Base-by-base conservation (phyloP, 1,140 invertebrate genomes). In the Tetragnatha versicolor region DNA sequence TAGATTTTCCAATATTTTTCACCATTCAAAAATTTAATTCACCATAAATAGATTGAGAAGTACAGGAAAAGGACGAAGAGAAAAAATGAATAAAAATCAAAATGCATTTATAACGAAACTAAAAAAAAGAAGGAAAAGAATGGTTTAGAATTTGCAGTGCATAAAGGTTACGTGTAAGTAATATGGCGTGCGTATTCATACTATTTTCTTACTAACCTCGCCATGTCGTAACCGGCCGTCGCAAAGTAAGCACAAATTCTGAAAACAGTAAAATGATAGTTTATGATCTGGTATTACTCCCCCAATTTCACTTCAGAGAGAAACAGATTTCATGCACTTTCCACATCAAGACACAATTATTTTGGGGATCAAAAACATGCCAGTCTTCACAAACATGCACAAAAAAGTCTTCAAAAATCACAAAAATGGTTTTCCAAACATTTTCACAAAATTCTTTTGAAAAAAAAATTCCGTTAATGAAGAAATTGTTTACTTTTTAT, bases 271-370 rank as follows among this genome's bases (percentile, higher is more conserved):
- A 77, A 75, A 66, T 77, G 58, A 51, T 66, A n/a, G 22, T 37
- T 22, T 66, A 73, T 60, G 29, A 77, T 61, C 70, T 61, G 20
- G 20, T 75, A n/a, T n/a, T 47, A 47, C 72, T n/a, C 58, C 72
- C 51, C 63, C 45, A 63, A 53, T 37, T 69, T 66, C 31, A 70
- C n/a, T 63, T 72, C 35, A 58, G 31, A 76, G 60, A 77, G 73
- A 77, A 77, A 77, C 61, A 77, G 42, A 77, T 53, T 77, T 51
- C 73, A 77, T 77, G 73, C 73, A 77, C 17, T 77, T 77, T 77
- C 60, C 61, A 77, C 60, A 77, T 53, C 73, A 77, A 53, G 73
- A 45, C 49, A 42, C 39, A 68, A 17, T 42, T 58, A 17, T 22
- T 69, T 12, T 35, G 35, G 45, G 37, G 53, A 29, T n/a, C 20